Conservation (phyloP, 2,888 invertebrate genomes). For the Aphidoletes aphidimyza region DNA sequence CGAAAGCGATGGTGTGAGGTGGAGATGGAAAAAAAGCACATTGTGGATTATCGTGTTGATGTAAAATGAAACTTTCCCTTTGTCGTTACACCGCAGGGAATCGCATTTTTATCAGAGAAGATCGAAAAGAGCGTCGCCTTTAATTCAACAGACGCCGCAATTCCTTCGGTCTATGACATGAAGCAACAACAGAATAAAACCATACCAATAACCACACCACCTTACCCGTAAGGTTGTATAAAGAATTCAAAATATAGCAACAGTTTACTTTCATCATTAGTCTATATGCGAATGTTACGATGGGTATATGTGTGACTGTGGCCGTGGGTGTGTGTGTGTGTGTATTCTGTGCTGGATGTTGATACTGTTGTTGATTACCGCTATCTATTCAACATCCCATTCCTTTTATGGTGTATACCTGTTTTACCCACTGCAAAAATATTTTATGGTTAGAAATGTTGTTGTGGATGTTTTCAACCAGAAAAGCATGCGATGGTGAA, state of each 20-base stretch:
- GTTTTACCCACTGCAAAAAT: not conserved
- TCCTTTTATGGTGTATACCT: not conserved
- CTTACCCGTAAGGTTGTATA: no score
- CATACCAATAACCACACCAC: not conserved
- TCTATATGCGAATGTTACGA: not conserved
- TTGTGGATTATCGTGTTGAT: not conserved
- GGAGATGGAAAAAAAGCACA: not conserved
- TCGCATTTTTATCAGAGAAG: conserved; percentile 32
- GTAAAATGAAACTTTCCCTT: conserved; percentile 2
- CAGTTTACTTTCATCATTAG: conserved; percentile 47
- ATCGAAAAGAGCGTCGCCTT: conserved; percentile 43
- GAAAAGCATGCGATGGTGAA: conserved; percentile 5
- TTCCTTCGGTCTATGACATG: conserved; percentile 11
- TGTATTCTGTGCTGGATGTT: no score
- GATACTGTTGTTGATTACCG: not conserved
- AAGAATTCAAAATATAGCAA: conserved; percentile 38
- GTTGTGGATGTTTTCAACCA: not conserved
- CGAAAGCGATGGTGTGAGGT: no score
- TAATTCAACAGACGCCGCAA: not conserved
- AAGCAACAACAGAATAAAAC: no score
- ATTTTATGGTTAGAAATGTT: not conserved
- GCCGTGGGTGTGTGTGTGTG: not conserved
- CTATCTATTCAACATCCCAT: not conserved
- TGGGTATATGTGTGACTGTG: no score
- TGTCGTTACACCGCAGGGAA: conserved; percentile 30